A percentile compares a stretch with the other conserved stretches of the same genome.
phyloP scores from a whole-genome alignment of 2,797 vertebrate species.

The Catharus ustulatus region DNA sequence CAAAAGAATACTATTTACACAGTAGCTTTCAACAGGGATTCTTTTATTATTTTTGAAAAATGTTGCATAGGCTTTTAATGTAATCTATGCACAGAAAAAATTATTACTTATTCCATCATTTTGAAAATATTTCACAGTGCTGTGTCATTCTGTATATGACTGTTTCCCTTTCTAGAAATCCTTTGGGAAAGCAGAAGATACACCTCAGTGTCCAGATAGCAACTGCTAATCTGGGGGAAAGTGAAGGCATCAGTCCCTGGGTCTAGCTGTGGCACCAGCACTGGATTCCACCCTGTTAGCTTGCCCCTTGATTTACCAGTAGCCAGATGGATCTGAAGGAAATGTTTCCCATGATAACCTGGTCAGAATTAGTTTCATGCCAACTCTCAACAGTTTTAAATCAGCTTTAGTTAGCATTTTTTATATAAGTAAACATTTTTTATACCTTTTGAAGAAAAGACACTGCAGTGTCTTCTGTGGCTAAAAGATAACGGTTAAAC shows the following conservation, averaged over 20 bases:
- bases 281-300: fast-evolving
- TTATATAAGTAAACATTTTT: neutral
- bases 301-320: neutral
- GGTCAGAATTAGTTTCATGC: neutral
- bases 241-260: neutral
- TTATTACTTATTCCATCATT: neutral
- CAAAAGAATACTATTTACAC: neutral
- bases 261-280: neutral
- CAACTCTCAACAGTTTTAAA: neutral
- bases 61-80: neutral
- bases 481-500: neutral
- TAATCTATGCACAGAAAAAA: neutral
- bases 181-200: neutral
- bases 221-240: neutral
- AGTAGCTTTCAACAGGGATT: neutral
- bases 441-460: neutral
- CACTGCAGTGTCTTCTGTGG: neutral
- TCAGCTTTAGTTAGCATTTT: neutral
- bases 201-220: neutral
- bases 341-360: neutral
- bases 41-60: neutral
- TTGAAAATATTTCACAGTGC: neutral
- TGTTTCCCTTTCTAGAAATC: neutral
- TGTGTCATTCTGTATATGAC: neutral
- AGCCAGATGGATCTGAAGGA: neutral